phyloP scores from a whole-genome alignment of 2,888 invertebrate species.

The Alcis repandata region DNA sequence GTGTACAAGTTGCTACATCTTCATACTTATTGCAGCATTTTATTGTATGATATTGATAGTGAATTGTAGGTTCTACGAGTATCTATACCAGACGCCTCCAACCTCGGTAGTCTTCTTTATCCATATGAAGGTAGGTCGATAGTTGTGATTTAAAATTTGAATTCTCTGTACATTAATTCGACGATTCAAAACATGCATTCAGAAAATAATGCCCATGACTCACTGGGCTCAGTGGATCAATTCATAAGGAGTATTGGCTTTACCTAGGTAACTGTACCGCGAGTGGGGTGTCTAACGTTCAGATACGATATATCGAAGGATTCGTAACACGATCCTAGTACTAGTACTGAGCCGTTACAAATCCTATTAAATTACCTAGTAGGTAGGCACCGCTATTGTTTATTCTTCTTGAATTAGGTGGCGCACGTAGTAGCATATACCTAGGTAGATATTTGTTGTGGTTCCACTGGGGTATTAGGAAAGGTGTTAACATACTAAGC shows the following conservation, averaged over 20 bases:
- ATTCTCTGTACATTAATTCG: background rate
- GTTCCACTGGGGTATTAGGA: too few species aligned
- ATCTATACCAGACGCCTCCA: too few species aligned
- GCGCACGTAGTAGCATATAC: too few species aligned
- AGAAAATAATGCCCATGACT: background rate
- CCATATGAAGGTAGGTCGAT: too few species aligned
- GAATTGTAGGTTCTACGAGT: too few species aligned
- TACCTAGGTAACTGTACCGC: too few species aligned
- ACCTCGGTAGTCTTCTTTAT: too few species aligned
- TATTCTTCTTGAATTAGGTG: too few species aligned
- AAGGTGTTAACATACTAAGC: too few species aligned
- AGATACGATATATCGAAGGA: background rate
- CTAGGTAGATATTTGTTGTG: too few species aligned
- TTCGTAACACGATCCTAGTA: constrained; percentile 4
- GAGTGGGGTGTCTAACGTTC: background rate
- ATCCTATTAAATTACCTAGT: background rate
- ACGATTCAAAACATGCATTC: background rate
- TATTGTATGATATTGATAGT: background rate
- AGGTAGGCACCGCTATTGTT: background rate
- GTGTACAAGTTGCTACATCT: background rate
- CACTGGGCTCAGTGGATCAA: background rate
- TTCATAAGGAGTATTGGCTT: background rate
- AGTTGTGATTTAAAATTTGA: too few species aligned
- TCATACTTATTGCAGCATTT: background rate
- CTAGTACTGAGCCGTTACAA: background rate